phyloP scores from a whole-genome alignment of 2,113 vertebrate genomes.

The Jaculus jaculus region DNA sequence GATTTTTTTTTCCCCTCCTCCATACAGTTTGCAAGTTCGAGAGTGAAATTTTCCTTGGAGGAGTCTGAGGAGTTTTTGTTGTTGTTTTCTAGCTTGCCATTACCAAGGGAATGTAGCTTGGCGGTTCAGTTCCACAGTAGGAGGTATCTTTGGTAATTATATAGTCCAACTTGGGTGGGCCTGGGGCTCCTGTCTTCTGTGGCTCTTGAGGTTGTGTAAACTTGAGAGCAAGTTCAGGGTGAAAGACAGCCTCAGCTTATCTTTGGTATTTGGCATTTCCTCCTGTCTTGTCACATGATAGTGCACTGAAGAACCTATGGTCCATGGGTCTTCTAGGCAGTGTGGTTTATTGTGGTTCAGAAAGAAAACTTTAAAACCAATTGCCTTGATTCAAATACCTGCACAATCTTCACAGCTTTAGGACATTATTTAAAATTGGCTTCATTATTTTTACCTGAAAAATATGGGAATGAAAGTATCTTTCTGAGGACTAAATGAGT shows the following conservation, averaged over 20 bases:
- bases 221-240: not conserved
- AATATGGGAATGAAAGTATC: not conserved
- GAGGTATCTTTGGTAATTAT: not conserved
- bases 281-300: not conserved
- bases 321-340: not conserved
- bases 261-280: not conserved
- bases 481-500: constrained; percentile 16
- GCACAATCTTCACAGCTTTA: not conserved
- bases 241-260: constrained; percentile 5
- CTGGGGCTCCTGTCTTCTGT: not conserved
- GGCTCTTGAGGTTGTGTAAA: constrained; percentile 44
- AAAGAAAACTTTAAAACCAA: not conserved
- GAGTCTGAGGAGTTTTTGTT: not conserved
- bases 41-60: constrained; percentile 45
- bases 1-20: constrained; percentile 29
- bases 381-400: not conserved
- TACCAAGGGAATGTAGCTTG: not conserved
- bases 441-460: not conserved
- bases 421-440: not conserved
- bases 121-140: not conserved
- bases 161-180: constrained; percentile 14
- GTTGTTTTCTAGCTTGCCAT: not conserved
- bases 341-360: not conserved
- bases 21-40: constrained; percentile 37
- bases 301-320: not conserved